Conservation (phyloP, 1,140 invertebrate species). For the Aricia agestis region DNA sequence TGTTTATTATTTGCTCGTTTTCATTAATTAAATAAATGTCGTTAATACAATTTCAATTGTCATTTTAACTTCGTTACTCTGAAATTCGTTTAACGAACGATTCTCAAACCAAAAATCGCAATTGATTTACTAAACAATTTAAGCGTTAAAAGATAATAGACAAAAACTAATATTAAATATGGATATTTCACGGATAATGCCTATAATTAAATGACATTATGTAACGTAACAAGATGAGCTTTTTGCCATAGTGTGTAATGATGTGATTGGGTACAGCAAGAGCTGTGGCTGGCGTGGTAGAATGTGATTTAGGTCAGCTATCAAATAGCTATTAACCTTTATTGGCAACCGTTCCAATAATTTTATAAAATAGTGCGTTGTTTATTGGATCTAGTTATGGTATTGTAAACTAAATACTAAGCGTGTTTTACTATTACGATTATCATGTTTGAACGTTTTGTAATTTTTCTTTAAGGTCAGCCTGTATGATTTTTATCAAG, state of each 20-base stretch:
- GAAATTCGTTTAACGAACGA: too few relatives aligned
- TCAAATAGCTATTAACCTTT: conserved; percentile 16
- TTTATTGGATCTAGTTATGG: background rate
- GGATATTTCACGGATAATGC: background rate
- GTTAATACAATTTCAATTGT: too few relatives aligned
- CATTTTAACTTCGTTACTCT: too few relatives aligned
- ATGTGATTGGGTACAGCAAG: background rate
- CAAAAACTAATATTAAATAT: too few relatives aligned
- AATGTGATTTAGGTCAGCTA: conserved; percentile 14
- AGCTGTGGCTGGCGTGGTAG: background rate
- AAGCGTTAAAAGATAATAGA: too few relatives aligned
- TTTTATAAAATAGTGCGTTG: background rate
- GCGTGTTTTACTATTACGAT: background rate
- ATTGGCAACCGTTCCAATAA: background rate
- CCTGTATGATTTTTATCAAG: background rate
- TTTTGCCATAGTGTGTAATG: background rate
- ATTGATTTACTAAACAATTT: too few relatives aligned
- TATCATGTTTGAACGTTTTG: too few relatives aligned
- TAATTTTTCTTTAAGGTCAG: background rate
- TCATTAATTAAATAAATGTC: too few relatives aligned
- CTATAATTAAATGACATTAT: background rate
- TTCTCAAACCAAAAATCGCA: too few relatives aligned
- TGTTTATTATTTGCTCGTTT: too few relatives aligned
- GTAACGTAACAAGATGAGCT: background rate
- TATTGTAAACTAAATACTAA: background rate